These are phyloP conservation scores for Riparia riparia DNA, from an alignment of 2,113 vertebrate species.

Conservation along the genomic window DNA sequence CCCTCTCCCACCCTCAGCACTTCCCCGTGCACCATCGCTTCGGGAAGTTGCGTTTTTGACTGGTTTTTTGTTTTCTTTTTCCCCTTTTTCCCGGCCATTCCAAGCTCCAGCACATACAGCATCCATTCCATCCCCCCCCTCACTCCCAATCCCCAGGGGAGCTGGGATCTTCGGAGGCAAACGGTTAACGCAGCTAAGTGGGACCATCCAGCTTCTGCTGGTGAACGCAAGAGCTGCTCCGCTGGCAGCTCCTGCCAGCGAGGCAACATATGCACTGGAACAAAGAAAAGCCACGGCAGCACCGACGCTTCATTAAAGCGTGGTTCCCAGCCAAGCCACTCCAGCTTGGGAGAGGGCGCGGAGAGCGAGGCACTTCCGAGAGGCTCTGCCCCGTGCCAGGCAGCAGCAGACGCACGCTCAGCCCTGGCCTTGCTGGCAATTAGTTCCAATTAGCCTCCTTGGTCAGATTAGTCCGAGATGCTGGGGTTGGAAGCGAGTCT, in stretches of 20 bases:
- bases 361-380: slow-evolving; percentile 42
- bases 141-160: neutral
- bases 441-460: slow-evolving; percentile 67
- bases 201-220: slow-evolving; percentile 17
- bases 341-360: slow-evolving; percentile 28
- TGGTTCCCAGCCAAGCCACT: slow-evolving; percentile 54
- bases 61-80: too few species aligned
- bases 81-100: neutral
- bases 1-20: neutral
- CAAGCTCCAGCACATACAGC: neutral
- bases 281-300: slow-evolving; percentile 61
- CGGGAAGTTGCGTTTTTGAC: neutral
- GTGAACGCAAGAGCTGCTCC: slow-evolving; percentile 16
- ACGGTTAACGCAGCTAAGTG: neutral
- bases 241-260: slow-evolving; percentile 47
- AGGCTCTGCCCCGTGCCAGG: slow-evolving; percentile 18
- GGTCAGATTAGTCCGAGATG: slow-evolving; percentile 59
- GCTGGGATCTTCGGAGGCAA: neutral
- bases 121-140: neutral
- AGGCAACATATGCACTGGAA: slow-evolving; percentile 68
- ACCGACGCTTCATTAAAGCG: slow-evolving; percentile 48
- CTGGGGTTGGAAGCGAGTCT: slow-evolving; percentile 49
- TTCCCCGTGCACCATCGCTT: fast-evolving
- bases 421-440: slow-evolving; percentile 67
- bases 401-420: slow-evolving; percentile 51